phyloP scores from a whole-genome alignment of 2,113 vertebrate genomes.

The Gallinago undulata region DNA sequence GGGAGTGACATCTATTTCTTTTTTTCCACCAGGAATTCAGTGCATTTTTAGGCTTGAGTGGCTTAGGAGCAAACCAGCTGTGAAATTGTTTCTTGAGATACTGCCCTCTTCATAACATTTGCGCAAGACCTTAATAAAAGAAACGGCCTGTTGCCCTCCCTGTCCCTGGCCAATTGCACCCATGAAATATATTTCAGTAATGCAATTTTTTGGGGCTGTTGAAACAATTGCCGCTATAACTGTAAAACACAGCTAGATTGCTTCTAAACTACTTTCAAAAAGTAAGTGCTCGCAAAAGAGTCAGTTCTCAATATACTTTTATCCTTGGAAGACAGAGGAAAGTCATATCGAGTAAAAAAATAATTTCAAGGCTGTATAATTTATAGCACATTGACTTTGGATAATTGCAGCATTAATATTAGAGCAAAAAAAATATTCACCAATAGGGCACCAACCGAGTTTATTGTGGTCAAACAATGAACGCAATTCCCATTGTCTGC shows the following conservation, averaged over 20 bases:
- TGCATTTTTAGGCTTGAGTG: constrained; percentile 99
- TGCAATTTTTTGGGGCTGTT: constrained; percentile 83
- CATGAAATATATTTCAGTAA: constrained; percentile 87
- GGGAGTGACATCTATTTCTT: constrained; percentile 99
- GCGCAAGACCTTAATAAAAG: constrained; percentile 83
- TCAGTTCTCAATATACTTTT: constrained; percentile 78
- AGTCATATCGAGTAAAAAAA: constrained; percentile 78
- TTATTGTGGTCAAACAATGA: constrained; percentile 63
- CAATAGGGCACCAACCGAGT: constrained; percentile 31
- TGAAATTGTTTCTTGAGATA: constrained; percentile 99
- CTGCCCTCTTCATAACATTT: constrained; percentile 87
- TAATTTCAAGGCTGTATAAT: constrained; percentile 68
- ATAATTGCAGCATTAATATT: constrained; percentile 62
- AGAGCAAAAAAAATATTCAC: constrained; percentile 60
- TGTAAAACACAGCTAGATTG: constrained; percentile 85
- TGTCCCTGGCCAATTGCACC: constrained; percentile 84
- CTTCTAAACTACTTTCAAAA: constrained; percentile 85
- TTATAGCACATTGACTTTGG: constrained; percentile 51
- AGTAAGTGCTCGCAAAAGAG: constrained; percentile 81
- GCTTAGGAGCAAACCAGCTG: constrained; percentile 99
- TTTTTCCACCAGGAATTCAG: constrained; percentile 97
- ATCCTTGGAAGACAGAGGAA: constrained; percentile 74
- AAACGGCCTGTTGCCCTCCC: constrained; percentile 84
- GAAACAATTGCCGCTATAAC: constrained; percentile 84
- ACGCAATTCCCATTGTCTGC: constrained; percentile 41